phyloP scores from a whole-genome alignment of 2,797 vertebrate species.

The Scolopax bukidnonensis region DNA sequence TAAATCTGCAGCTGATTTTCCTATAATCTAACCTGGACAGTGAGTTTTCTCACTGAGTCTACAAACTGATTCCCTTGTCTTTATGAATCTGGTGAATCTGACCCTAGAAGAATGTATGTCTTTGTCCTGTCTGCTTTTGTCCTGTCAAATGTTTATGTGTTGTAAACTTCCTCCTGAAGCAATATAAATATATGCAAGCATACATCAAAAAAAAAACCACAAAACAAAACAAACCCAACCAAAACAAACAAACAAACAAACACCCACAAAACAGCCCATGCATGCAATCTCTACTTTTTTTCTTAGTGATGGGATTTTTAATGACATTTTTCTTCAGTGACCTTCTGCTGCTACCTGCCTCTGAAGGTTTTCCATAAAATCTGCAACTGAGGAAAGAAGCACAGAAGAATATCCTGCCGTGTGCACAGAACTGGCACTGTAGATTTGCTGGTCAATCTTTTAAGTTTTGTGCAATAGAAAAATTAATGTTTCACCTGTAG shows the following conservation, averaged over 20 bases:
- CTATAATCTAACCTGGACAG: not conserved
- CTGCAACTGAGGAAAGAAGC: not conserved
- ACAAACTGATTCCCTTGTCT: not conserved
- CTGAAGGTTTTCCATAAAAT: not conserved
- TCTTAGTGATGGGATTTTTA: not conserved
- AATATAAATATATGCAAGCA: not conserved
- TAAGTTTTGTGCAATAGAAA: not conserved
- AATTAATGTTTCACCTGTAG: not conserved
- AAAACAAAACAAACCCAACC: no score
- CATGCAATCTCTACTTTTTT: not conserved
- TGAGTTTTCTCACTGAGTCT: not conserved
- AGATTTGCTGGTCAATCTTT: not conserved
- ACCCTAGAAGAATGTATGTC: not conserved
- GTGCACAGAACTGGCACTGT: not conserved
- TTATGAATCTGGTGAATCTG: not conserved
- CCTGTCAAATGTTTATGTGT: not conserved
- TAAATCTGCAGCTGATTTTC: not conserved
- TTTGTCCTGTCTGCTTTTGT: not conserved
- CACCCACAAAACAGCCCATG: no score
- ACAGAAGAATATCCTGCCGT: not conserved
- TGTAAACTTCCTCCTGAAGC: not conserved
- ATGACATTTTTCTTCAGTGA: not conserved
- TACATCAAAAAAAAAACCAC: not conserved
- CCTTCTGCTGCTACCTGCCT: constrained; percentile 15
- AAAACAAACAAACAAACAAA: not conserved